Base-by-base conservation (phyloP, 2,113 vertebrate species). In the Laterallus jamaicensis region DNA sequence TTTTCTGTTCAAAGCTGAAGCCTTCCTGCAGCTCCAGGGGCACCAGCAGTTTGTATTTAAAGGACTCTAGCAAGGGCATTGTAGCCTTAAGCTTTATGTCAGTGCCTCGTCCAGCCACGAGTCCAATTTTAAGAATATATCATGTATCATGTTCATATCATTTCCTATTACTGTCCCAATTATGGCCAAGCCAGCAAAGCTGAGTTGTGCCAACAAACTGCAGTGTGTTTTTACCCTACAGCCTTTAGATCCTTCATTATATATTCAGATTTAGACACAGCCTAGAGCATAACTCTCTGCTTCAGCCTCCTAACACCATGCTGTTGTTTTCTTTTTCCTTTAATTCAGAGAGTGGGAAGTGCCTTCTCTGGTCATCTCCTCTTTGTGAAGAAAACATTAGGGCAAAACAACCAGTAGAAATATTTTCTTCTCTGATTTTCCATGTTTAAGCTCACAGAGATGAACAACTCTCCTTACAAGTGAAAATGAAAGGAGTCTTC, bases 141-240 rank as follows among this genome's bases (percentile, higher is more conserved):
- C 0, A 0, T 29, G 32, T 12, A 11, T 85, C 87, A 59, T 12
- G 37, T 32, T 69, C 87, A 67, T 84, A 76, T 93, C 85, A 67
- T 50, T 80, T 92, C 88, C 63, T 49, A 93, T 95, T 93, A 88
- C 54, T 59, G 44, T 94, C 89, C 78, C 60, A 80, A 56, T 86
- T 77, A 93, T 1, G 3, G 32, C 37, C 92, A 81, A 73, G 52
- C 32, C 82, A 94, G 55, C 63, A 84, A 80, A 92, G 81, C 49
- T 83, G 69, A 96, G 49, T 42, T 88, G 73, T 82, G 64, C 80
- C 85, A 81, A 29, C 13, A 67, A 85, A 66, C 4, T 62, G 50
- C 49, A 87, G 15, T 16, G 70, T 11, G 76, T 8, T 91, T 90
- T 73, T 37, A 71, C 29, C 44, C 52, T 59, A 4, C 25, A 54